phyloP scores from a whole-genome alignment of 2,888 invertebrate species.

The Holacanthella duospinosa region DNA sequence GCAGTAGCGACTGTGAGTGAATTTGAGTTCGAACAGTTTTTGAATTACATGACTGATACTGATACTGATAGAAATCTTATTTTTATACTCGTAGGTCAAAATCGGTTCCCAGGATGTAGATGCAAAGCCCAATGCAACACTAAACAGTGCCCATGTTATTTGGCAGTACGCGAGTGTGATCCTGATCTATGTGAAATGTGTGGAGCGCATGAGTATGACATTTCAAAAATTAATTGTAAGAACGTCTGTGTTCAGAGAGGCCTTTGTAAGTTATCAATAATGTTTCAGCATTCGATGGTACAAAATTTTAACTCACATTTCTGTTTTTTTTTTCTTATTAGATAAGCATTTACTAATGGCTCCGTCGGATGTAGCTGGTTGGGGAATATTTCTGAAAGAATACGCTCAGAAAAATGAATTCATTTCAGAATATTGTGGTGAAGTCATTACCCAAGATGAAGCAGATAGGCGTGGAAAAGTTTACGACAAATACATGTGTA shows the following conservation, averaged over 20 bases:
- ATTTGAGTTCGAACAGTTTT: too few species aligned
- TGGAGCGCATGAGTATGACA: constrained; percentile 70
- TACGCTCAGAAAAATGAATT: constrained; percentile 96
- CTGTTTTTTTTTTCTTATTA: constrained; percentile 20
- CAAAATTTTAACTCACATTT: background rate
- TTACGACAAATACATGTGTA: constrained; percentile 98
- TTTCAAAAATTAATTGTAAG: constrained; percentile 71
- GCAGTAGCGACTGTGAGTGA: constrained; percentile 75
- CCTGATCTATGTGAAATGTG: constrained; percentile 76
- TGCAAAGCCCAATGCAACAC: constrained; percentile 98
- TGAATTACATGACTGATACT: background rate
- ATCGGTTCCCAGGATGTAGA: constrained; percentile 58
- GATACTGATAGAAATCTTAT: background rate
- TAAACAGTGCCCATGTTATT: constrained; percentile 96
- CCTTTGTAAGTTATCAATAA: constrained; percentile 55
- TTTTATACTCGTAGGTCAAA: constrained; percentile 12
- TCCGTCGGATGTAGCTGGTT: constrained; percentile 96
- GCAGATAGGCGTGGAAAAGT: constrained; percentile 97
- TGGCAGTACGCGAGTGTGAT: constrained; percentile 97
- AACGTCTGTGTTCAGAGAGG: constrained; percentile 88
- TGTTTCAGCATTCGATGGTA: too few species aligned
- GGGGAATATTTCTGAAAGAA: constrained; percentile 96
- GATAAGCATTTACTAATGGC: constrained; percentile 83
- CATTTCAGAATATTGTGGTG: constrained; percentile 98
- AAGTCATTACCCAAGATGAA: constrained; percentile 96